Evolutionary conservation across 2,113 vertebrate species (phyloP).

Genomic region (Vimba vimba): DNA sequence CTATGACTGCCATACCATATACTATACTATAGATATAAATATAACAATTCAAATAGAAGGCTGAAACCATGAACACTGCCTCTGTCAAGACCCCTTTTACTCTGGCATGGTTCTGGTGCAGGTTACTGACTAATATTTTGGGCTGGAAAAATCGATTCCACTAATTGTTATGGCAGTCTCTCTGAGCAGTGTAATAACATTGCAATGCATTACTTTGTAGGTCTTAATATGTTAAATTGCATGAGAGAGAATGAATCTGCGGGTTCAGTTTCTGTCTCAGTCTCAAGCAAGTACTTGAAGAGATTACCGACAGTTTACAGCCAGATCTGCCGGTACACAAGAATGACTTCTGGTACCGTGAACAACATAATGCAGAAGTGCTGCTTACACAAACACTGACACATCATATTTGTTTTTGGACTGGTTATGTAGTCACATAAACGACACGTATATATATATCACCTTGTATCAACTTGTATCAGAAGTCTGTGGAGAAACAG

Average conservation of each 20-base stretch:
- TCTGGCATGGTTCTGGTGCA: neutral
- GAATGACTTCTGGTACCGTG: neutral
- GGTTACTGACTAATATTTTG: neutral
- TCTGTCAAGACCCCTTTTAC: neutral
- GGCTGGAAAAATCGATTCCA: slow-evolving; percentile 4
- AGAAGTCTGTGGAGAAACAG: neutral
- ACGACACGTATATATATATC: neutral
- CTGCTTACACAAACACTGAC: slow-evolving; percentile 2
- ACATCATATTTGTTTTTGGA: slow-evolving; percentile 1
- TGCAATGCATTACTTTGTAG: neutral
- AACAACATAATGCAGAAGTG: neutral
- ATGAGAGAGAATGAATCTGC: neutral
- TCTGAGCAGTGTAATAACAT: slow-evolving; percentile 7
- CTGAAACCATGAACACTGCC: neutral
- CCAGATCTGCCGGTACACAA: neutral
- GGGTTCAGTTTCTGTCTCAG: neutral
- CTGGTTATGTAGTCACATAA: neutral
- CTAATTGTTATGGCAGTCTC: neutral
- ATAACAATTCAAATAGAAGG: neutral
- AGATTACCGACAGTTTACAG: neutral
- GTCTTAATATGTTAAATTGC: neutral
- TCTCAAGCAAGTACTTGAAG: neutral
- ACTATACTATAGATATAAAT: neutral
- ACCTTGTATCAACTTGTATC: neutral
- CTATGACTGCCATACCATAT: neutral